A percentile compares a stretch with the other conserved stretches of the same genome.
phyloP scores from a whole-genome alignment of 1,140 invertebrate species.

The Caenorhabditis briggsae region DNA sequence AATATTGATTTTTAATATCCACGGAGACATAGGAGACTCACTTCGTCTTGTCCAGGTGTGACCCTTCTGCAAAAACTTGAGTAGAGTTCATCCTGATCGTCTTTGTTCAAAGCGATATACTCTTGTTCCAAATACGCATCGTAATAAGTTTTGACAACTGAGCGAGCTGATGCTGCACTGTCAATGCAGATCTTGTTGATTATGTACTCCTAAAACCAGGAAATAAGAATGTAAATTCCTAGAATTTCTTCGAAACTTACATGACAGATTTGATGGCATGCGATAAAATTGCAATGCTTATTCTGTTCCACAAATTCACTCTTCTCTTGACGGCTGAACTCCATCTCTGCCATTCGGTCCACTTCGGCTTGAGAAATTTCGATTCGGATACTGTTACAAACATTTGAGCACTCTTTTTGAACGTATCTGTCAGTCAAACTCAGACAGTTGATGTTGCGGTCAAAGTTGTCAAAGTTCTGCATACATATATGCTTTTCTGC shows the following conservation, averaged over 20 bases:
- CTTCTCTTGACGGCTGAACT: slow-evolving; percentile 18
- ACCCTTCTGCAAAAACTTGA: slow-evolving; percentile 45
- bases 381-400: slow-evolving; percentile 40
- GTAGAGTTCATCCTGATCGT: slow-evolving; percentile 41
- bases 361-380: slow-evolving; percentile 29
- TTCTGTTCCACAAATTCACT: slow-evolving; percentile 39
- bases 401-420: slow-evolving; percentile 32
- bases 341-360: slow-evolving; percentile 33
- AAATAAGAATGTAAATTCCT: background rate
- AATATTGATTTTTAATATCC: background rate
- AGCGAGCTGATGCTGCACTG: slow-evolving; percentile 1
- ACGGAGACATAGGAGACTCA: background rate
- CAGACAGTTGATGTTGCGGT: slow-evolving; percentile 32
- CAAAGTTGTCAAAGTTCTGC: slow-evolving; percentile 33
- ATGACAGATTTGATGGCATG: slow-evolving; percentile 29
- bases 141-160: slow-evolving; percentile 32
- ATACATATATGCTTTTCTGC: slow-evolving; percentile 44
- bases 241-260: background rate
- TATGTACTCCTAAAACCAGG: slow-evolving; percentile 16
- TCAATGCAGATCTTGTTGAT: slow-evolving; percentile 42
- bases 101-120: slow-evolving; percentile 31
- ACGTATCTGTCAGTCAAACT: slow-evolving; percentile 33
- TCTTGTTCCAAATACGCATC: slow-evolving; percentile 23
- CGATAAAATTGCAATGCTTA: slow-evolving; percentile 41
- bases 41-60: slow-evolving; percentile 38